Evolutionary conservation across 92 coral and sea anemone species (phyloP).

Genomic region (Palythoa caribaeorum): DNA sequence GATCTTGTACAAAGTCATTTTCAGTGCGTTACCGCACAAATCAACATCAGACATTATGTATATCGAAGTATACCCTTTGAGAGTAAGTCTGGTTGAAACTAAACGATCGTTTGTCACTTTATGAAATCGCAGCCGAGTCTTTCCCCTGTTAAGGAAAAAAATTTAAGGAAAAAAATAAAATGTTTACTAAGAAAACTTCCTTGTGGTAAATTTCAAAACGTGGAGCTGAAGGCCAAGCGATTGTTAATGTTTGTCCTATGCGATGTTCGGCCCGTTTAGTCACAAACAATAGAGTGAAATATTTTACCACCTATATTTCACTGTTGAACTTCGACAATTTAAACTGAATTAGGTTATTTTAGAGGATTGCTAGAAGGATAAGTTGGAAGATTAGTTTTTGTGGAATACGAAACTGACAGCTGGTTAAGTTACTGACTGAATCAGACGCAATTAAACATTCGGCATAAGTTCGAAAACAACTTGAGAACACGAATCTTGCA

Average conservation of each 20-base stretch:
- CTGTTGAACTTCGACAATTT: neutral
- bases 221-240: conserved; percentile 31
- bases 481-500: conserved; percentile 25
- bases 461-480: conserved; percentile 19
- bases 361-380: conserved; percentile 38
- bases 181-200: conserved; percentile 36
- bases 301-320: neutral
- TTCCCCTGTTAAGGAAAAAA: neutral
- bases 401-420: conserved; percentile 33
- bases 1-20: conserved; percentile 5
- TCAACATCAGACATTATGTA: neutral
- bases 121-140: conserved; percentile 4
- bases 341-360: conserved; percentile 35
- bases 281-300: conserved; percentile 23
- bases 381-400: conserved; percentile 16
- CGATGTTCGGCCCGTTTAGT: conserved; percentile 33
- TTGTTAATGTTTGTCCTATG: conserved; percentile 32
- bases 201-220: conserved; percentile 27
- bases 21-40: neutral
- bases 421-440: conserved; percentile 14
- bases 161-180: neutral
- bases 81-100: neutral
- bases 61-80: neutral
- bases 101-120: neutral
- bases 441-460: conserved; percentile 20